Evolutionary conservation across 2,113 vertebrate genomes (phyloP).

Genomic region (Oreocharis arfaki): DNA sequence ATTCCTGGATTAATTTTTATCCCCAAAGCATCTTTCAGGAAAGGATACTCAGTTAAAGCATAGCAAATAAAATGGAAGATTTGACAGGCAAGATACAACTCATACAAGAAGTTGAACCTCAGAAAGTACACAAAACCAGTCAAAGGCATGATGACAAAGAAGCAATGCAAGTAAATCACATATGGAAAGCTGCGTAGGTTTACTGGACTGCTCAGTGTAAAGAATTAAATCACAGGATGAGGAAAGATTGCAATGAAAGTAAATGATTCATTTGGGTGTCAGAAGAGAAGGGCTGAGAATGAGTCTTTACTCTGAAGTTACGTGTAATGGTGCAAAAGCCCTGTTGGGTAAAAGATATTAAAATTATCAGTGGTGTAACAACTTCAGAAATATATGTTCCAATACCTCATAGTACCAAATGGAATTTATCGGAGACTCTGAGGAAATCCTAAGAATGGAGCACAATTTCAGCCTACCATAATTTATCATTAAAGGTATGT

Average conservation of each 20-base stretch:
- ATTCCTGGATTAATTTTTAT: not conserved
- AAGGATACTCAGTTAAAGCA: not conserved
- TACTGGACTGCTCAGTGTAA: not conserved
- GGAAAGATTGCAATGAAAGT: not conserved
- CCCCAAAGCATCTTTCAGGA: not conserved
- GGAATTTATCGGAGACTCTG: not conserved
- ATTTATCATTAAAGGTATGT: slow-evolving; percentile 26
- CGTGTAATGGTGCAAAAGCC: not conserved
- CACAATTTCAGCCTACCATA: not conserved
- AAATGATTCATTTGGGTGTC: not conserved
- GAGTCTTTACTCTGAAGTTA: not conserved
- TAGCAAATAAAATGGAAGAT: not conserved
- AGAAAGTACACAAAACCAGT: not conserved
- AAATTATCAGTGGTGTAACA: not conserved
- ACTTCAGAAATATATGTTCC: not conserved
- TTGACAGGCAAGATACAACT: not conserved
- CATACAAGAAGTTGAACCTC: not conserved
- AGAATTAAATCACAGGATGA: not conserved
- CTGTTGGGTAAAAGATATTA: not conserved
- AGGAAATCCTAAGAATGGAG: slow-evolving; percentile 9
- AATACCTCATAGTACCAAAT: slow-evolving; percentile 7
- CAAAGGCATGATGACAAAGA: not conserved
- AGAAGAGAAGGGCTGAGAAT: not conserved
- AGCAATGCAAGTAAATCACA: not conserved
- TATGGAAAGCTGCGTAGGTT: not conserved